These are phyloP conservation scores for Zenarchopterus dispar DNA, from an alignment of 2,797 vertebrate genomes.

Conservation along the genomic window DNA sequence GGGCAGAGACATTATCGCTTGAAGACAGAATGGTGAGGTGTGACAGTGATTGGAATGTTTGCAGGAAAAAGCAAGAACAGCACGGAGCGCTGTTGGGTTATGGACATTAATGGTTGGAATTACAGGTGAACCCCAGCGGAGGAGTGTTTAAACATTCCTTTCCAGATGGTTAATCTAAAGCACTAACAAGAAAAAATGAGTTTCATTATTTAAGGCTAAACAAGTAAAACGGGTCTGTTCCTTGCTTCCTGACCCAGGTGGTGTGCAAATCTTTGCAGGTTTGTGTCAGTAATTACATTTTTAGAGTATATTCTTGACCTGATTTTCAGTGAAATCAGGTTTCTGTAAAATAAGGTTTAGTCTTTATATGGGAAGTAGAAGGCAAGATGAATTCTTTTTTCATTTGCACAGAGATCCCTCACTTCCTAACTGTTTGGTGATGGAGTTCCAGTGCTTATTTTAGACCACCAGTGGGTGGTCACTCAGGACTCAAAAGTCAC, in stretches of 20 bases:
- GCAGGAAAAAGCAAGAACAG: not conserved
- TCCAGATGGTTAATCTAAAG: conserved; percentile 17
- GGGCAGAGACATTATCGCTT: conserved; percentile 3
- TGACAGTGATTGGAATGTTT: conserved; percentile 6
- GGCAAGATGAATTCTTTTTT: not conserved
- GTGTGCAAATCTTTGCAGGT: not conserved
- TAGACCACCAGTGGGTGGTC: conserved; percentile 1
- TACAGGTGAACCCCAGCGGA: not conserved
- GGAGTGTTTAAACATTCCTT: conserved; percentile 14
- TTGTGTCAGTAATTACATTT: not conserved
- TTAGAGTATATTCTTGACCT: not conserved
- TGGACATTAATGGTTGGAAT: conserved; percentile 16
- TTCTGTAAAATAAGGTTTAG: not conserved
- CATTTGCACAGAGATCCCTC: not conserved
- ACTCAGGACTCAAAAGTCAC: not conserved
- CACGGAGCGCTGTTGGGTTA: not conserved
- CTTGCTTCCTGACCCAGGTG: not conserved
- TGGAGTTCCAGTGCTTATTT: not conserved
- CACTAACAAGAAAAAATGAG: conserved; percentile 11
- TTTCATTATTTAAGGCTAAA: conserved; percentile 5
- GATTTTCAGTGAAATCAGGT: not conserved
- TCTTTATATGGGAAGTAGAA: not conserved
- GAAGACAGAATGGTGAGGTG: conserved; percentile 2
- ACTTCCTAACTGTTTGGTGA: not conserved
- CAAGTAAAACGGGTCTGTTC: not conserved